Evolutionary conservation across 2,113 vertebrate species (phyloP).

Genomic region (Cyprinus carpio): DNA sequence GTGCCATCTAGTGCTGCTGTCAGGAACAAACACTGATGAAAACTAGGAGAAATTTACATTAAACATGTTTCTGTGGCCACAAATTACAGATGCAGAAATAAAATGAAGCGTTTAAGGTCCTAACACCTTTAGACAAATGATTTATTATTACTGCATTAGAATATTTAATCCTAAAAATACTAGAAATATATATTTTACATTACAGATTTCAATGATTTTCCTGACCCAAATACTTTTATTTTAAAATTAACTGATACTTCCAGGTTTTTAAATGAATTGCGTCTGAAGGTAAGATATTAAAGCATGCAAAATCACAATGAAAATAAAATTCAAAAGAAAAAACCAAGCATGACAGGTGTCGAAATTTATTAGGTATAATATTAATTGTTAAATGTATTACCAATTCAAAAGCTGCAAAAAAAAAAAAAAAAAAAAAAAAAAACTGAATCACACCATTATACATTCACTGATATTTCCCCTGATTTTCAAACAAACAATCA

Average conservation of each 20-base stretch:
- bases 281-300: not conserved
- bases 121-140: not conserved
- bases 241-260: not conserved
- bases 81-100: not conserved
- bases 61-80: not conserved
- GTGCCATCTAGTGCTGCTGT: constrained; percentile 71
- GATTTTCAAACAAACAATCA: constrained; percentile 71
- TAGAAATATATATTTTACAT: too few species aligned
- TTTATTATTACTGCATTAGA: not conserved
- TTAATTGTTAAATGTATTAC: constrained; percentile 79
- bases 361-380: constrained; percentile 90
- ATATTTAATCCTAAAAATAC: too few species aligned
- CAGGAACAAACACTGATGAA: not conserved
- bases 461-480: constrained; percentile 86
- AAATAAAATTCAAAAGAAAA: not conserved
- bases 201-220: too few species aligned
- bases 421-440: constrained; percentile 63
- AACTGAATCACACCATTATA: constrained; percentile 75
- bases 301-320: not conserved
- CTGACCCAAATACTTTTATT: too few species aligned
- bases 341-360: constrained; percentile 68
- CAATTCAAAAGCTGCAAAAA: constrained; percentile 70
- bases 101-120: not conserved
- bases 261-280: not conserved
- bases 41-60: not conserved